Conservation (phyloP, 2,797 vertebrate species). For the Bradypus variegatus region DNA sequence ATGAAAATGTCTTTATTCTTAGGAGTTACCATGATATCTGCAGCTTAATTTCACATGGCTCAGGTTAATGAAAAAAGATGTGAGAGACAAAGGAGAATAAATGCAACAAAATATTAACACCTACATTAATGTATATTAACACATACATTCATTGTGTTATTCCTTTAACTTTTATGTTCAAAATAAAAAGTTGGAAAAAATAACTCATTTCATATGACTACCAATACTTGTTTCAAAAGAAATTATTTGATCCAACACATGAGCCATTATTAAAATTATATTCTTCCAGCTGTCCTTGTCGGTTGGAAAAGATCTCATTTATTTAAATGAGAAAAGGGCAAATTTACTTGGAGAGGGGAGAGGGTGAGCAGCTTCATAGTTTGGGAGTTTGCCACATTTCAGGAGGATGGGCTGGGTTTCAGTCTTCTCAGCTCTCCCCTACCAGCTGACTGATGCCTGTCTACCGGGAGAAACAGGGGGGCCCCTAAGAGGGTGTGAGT, state of each 20-base stretch:
- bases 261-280: not conserved
- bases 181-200: not conserved
- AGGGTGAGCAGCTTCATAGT: constrained; percentile 40
- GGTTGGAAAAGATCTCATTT: constrained; percentile 29
- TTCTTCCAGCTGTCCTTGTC: not conserved
- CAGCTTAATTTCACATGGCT: not conserved
- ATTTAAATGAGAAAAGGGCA: constrained; percentile 39
- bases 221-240: not conserved
- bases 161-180: not conserved
- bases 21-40: not conserved
- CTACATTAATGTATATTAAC: too few species aligned
- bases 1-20: not conserved
- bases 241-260: not conserved
- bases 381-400: constrained; percentile 17
- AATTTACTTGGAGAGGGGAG: constrained; percentile 14
- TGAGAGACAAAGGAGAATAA: not conserved
- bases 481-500: constrained; percentile 23
- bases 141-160: not conserved
- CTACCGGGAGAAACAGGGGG: constrained; percentile 21
- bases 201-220: not conserved
- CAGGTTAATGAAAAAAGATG: not conserved
- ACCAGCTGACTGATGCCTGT: constrained; percentile 50
- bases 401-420: not conserved
- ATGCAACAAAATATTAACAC: not conserved
- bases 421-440: not conserved